phyloP scores from a whole-genome alignment of 2,888 invertebrate genomes.

The Hirtodrosophila cameraria region DNA sequence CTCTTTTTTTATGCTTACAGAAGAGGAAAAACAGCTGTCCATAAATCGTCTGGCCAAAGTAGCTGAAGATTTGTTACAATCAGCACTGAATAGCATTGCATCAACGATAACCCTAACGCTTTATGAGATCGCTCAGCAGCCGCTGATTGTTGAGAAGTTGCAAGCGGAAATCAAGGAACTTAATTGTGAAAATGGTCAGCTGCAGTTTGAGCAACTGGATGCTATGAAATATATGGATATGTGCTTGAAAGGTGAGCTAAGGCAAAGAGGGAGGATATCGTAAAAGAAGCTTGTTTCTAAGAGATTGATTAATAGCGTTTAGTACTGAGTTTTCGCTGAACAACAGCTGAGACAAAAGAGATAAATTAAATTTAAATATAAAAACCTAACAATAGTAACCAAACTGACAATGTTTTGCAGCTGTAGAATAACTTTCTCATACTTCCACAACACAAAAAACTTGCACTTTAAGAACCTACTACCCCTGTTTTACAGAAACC shows the following conservation, averaged over 20 bases:
- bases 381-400: no score
- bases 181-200: slow-evolving; percentile 45
- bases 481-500: slow-evolving; percentile 69
- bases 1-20: slow-evolving; percentile 23
- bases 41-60: slow-evolving; percentile 79
- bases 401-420: no score
- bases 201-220: slow-evolving; percentile 82
- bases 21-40: slow-evolving; percentile 73
- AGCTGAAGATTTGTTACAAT: slow-evolving; percentile 73
- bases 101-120: slow-evolving; percentile 82
- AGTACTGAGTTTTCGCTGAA: no score
- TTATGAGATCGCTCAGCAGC: slow-evolving; percentile 84
- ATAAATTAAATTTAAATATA: no score
- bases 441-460: not conserved
- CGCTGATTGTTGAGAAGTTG: slow-evolving; percentile 81
- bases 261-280: no score
- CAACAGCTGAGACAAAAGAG: no score
- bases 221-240: slow-evolving; percentile 84
- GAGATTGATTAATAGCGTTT: no score
- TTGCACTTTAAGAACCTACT: not conserved
- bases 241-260: slow-evolving; percentile 82
- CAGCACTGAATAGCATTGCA: slow-evolving; percentile 82
- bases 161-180: slow-evolving; percentile 80
- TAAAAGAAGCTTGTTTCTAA: no score
- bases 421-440: not conserved